These are phyloP conservation scores for Oreocharis arfaki DNA, from an alignment of 2,113 vertebrate species.

Conservation along the genomic window DNA sequence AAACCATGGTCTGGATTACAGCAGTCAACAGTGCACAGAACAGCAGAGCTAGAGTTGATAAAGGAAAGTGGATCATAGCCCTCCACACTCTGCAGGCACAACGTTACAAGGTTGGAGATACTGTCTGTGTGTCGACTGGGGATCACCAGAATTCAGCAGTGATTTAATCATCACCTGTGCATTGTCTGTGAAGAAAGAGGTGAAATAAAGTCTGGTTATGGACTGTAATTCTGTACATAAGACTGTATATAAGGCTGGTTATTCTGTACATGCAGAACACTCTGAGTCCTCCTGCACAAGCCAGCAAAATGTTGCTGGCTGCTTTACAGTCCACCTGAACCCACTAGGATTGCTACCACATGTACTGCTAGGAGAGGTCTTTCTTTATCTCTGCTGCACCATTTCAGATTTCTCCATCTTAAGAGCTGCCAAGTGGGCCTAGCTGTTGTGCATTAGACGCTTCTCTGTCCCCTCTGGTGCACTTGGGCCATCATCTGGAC, in stretches of 20 bases:
- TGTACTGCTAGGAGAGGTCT: not conserved
- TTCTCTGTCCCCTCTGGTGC: not conserved
- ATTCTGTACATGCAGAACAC: not conserved
- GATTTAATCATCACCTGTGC: not conserved
- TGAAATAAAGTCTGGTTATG: not conserved
- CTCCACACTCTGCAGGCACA: not conserved
- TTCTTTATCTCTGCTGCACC: not conserved
- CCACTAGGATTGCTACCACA: not conserved
- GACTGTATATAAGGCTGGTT: no score
- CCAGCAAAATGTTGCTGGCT: not conserved
- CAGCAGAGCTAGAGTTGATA: not conserved
- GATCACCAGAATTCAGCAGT: not conserved
- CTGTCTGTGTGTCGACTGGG: accelerated
- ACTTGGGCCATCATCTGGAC: not conserved
- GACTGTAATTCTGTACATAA: no score
- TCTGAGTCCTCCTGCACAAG: not conserved
- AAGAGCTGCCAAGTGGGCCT: not conserved
- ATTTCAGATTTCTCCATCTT: not conserved
- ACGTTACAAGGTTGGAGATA: not conserved
- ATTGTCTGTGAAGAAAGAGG: not conserved
- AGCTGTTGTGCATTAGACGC: not conserved
- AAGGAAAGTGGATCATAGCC: not conserved
- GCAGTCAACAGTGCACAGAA: not conserved
- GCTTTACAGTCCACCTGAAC: not conserved
- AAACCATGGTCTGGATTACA: slow-evolving; percentile 2